Evolutionary conservation across 2,113 vertebrate species (phyloP), one percentile per base, ranked within the genome.

Genomic region (Cyanocitta stelleri): DNA sequence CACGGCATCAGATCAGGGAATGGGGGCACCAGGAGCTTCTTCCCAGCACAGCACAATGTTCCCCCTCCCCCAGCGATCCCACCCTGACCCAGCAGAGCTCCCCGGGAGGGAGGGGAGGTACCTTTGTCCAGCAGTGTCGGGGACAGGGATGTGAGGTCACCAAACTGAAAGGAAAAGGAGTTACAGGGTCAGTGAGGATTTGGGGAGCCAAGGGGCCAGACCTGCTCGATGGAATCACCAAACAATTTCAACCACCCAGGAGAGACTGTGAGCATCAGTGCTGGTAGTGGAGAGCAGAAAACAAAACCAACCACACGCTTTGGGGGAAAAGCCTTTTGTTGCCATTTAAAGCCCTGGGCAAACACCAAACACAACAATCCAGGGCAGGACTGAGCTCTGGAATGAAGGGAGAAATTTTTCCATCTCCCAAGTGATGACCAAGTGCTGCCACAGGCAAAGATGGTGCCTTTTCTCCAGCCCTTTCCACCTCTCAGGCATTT

Each of bases 91-190:
- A 13, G 30, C 6, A 9, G 54, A n/a, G 9, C 54, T 43, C 13
- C 71, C 74, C 62, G 1, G 9, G 17, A 13, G 35, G 23, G 41
- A 64, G 6, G 61, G 33, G 16, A 93, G 97, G 49, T 97, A 99
- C 99, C 99, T 99, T 99, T 99, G 88, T 99, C 99, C 82, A 99
- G 97, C 66, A 99, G 97, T 0, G 98, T 97, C 16, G 99, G 98
- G 35, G 99, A 99, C 98, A 99, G 98, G 7, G 98, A 98, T 51
- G 98, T 97, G 51, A 99, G 98, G 91, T 99, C 99, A 43, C 98
- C 99, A 96, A 99, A 99, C 99, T 99, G 98, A 26, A 97, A 98
- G 81, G 48, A 5, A 80, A 93, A 96, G 96, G 69, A 84, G 52
- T 43, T 44, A 12, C 16, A 22, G 63, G 33, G 78, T 93, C 71